These are phyloP conservation scores for Yponomeuta evonymella DNA, from an alignment of 2,888 invertebrate genomes.

Conservation along the genomic window DNA sequence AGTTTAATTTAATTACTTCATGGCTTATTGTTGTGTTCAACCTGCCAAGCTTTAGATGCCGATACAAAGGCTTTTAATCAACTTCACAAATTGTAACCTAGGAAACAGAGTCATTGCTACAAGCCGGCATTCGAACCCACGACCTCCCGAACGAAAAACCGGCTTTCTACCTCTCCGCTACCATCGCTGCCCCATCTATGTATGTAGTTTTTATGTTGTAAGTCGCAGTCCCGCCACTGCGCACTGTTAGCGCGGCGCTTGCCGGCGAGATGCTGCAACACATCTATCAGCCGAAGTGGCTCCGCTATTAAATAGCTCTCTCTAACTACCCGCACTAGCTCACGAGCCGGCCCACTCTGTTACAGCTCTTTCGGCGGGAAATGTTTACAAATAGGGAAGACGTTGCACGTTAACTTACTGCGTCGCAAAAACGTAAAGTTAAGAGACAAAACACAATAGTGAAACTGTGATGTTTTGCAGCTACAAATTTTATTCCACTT, in stretches of 20 bases:
- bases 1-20: no score
- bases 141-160: no score
- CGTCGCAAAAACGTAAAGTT: background rate
- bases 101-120: no score
- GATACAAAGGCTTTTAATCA: no score
- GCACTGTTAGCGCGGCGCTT: background rate
- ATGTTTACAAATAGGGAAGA: background rate
- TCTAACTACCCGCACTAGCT: background rate
- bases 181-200: background rate
- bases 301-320: constrained; percentile 3
- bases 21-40: no score
- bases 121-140: no score
- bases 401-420: background rate
- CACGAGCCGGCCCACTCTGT: background rate
- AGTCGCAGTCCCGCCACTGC: background rate
- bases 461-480: no score
- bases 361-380: background rate
- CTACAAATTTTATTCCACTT: no score
- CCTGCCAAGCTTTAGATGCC: no score
- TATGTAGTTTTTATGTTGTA: background rate
- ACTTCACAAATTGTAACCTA: no score
- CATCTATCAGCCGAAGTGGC: background rate
- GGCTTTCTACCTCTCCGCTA: no score
- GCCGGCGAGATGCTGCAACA: background rate
- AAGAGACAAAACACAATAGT: no score